Evolutionary conservation across 64 coral and sea anemone genomes (phyloP), one percentile per base, ranked within the genome.

Genomic region (Pocillopora damicornis): DNA sequence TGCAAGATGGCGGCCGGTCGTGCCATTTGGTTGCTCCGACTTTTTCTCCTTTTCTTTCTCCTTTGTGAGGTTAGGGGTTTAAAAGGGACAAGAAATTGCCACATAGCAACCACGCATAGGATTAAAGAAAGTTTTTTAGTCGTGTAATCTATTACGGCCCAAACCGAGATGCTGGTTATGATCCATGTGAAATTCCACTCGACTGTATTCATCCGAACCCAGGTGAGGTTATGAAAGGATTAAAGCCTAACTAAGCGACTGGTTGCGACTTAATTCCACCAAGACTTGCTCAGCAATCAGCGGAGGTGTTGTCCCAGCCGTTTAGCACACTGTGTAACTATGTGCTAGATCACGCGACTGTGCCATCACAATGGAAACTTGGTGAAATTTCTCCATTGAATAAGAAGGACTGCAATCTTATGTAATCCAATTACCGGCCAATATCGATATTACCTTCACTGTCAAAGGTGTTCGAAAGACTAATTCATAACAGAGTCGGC

Each of bases 171-270:
- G 30, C 30, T 30, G 30, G 30, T 30, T 30, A 30, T 30, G 30
- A 30, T 30, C 30, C 30, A 30, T 30, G 30, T 30, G 30, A 30
- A 30, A 30, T 30, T 30, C 30, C 30, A 30, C 30, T 30, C 30
- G 30, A 30, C 30, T 30, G 30, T 30, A 30, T 30, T 30, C 30
- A 30, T 30, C 30, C 30, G 30, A 30, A 30, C 30, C 30, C 30
- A 30, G 30, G 30, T 30, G 42, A 87, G 20, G 79, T 74, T 67
- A 77, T 92, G 63, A 25, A 18, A 11, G 71, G 67, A 17, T 80
- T 87, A 17, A 87, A 92, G 75, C 17, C 83, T 75, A 92, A 88
- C 64, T 88, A 92, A 76, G 76, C 91, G 6, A 92, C 86, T 14
- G 84, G 91, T 12, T 71, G 61, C 74, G 78, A 92, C 57, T 68